Base-by-base conservation (phyloP, 2,888 invertebrate genomes). In the Cheilosia urbana region DNA sequence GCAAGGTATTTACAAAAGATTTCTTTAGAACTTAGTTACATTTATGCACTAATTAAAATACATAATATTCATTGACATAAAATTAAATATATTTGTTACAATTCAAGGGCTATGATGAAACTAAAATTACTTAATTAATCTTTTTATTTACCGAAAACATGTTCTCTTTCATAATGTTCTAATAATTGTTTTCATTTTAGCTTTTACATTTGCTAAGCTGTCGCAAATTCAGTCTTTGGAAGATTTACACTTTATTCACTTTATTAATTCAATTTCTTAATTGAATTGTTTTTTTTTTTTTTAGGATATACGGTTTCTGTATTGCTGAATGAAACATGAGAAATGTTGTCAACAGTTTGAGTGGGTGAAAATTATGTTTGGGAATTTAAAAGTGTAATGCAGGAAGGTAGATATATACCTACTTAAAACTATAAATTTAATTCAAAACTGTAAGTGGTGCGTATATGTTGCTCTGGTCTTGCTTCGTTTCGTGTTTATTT, bases 191-290 rank as follows among this genome's bases (percentile, higher is more conserved):
- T 77, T 66, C 30, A 62, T 81, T 69, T 66, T 55, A 81, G 66
- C 65, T 78, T 73, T 83, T 78, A 78, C 47, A 78, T 82, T 82
- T 78, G 82, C 82, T 55, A 68, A 78, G 72, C 66, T 68, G 57
- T 83, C 78, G 84, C 84, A 84, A 84, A 84, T 79, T 84, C 84
- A 84, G 84, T 84, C 84, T 84, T 84, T 80, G 84, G 80, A 84
- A 80, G 84, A 84, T 80, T 79, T 80, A 84, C 83, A 72, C 66
- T 77, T 82, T 77, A 72, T 77, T 77, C 71, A 77, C 47, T 15
- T 78, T 57, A 76, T 30, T 49, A 49, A 58, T 30, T 75, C 49
- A 57, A 49, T 49, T 49, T 27, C 2, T 49, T 40, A 57, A 65
- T 65, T 75, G 57, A 66, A 75, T 40, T 73, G 9, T 4, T 60